Evolutionary conservation across 2,888 invertebrate genomes (phyloP).

Genomic region (Agriotes lineatus): DNA sequence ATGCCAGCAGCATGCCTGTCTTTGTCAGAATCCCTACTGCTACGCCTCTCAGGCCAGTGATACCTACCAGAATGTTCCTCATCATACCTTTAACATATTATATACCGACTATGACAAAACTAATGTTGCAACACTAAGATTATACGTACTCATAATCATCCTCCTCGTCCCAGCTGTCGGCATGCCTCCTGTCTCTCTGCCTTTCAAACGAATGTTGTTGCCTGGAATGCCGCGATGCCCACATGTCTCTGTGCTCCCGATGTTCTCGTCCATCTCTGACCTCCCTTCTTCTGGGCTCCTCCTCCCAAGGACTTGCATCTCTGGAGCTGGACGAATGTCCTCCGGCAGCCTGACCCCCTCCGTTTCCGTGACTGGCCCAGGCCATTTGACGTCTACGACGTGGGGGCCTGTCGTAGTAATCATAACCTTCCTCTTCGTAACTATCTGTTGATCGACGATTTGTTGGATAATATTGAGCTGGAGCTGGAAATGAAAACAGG

Average conservation of each 20-base stretch:
- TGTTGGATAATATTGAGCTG: slow-evolving; percentile 55
- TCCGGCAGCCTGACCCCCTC: slow-evolving; percentile 43
- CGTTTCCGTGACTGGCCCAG: slow-evolving; percentile 36
- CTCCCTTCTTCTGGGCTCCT: slow-evolving; percentile 69
- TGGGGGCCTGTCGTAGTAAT: slow-evolving; percentile 62
- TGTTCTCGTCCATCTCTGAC: slow-evolving; percentile 56
- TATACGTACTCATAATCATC: slow-evolving; percentile 77
- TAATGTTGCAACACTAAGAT: background rate
- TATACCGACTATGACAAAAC: slow-evolving; percentile 7
- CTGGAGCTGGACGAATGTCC: slow-evolving; percentile 77
- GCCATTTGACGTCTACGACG: slow-evolving; percentile 54
- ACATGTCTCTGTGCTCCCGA: slow-evolving; percentile 66
- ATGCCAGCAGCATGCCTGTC: slow-evolving; percentile 52
- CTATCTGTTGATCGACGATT: slow-evolving; percentile 64
- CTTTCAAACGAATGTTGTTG: slow-evolving; percentile 62
- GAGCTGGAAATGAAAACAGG: slow-evolving; percentile 1
- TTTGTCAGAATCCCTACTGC: slow-evolving; percentile 55
- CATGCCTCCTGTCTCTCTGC: slow-evolving; percentile 69
- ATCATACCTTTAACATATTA: slow-evolving; percentile 57
- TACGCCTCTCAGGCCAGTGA: slow-evolving; percentile 53
- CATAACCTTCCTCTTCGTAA: slow-evolving; percentile 65
- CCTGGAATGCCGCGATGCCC: slow-evolving; percentile 64
- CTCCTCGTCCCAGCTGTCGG: slow-evolving; percentile 72
- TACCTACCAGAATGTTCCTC: slow-evolving; percentile 58
- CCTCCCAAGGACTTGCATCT: slow-evolving; percentile 87